Evolutionary conservation across 1,140 invertebrate genomes (phyloP).

Genomic region (Hestina assimilis): DNA sequence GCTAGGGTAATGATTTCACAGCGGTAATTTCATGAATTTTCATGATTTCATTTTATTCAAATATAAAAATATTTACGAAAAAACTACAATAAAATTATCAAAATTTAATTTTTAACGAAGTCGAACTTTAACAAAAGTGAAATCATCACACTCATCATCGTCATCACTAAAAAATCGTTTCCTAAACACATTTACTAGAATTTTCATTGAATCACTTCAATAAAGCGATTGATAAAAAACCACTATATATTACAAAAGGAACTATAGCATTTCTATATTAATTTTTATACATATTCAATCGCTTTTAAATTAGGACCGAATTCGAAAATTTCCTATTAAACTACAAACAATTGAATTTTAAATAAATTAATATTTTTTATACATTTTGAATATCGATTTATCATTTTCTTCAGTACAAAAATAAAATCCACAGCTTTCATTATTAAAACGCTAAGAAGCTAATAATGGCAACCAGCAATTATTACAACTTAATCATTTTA

Average conservation of each 20-base stretch:
- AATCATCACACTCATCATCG: constrained; percentile 1
- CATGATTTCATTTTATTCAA: not conserved
- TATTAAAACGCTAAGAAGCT: constrained; percentile 4
- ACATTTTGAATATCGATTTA: not conserved
- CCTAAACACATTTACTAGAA: constrained; percentile 1
- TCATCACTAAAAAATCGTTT: not conserved
- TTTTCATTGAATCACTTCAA: constrained; percentile 7
- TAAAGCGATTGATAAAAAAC: constrained; percentile 6
- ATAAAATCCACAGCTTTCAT: constrained; percentile 3
- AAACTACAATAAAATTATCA: not conserved
- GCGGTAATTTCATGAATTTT: not conserved
- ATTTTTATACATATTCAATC: not conserved
- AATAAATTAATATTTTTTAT: constrained; percentile 3
- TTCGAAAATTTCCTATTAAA: constrained; percentile 9
- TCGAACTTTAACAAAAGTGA: not conserved
- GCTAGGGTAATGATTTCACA: constrained; percentile 1
- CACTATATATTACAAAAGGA: not conserved
- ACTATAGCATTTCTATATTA: not conserved
- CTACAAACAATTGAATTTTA: constrained; percentile 4
- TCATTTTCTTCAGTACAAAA: constrained; percentile 7
- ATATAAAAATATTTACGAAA: constrained; percentile 3
- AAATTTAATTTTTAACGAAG: not conserved
- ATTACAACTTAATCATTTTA: constrained; percentile 5
- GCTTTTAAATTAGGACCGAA: not conserved
- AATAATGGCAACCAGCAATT: constrained; percentile 6